A percentile compares a stretch with the other conserved stretches of the same genome.
These are phyloP conservation scores for Zaprionus bogoriensis DNA, from an alignment of 2,888 invertebrate genomes.

Conservation along the genomic window DNA sequence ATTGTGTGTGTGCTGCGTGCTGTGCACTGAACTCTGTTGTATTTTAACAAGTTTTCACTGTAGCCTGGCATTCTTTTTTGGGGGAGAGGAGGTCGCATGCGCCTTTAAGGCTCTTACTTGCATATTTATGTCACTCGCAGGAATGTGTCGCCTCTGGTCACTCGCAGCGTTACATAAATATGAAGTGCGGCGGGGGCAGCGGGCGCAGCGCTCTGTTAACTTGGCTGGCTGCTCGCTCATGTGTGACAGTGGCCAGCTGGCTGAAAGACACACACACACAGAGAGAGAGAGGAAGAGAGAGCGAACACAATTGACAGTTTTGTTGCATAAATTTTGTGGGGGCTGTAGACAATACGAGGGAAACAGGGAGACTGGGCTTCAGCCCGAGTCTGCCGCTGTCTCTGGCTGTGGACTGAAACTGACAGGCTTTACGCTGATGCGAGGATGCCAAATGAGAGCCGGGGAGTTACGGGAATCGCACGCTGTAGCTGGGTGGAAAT, in stretches of 20 bases:
- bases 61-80: constrained; percentile 2
- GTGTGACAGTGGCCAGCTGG: constrained; percentile 64
- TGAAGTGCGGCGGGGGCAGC: constrained; percentile 14
- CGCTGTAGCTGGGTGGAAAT: not conserved
- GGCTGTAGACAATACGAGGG: constrained; percentile 40
- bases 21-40: constrained; percentile 42
- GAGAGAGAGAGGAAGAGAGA: not conserved
- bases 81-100: constrained; percentile 6
- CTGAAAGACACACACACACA: constrained; percentile 17
- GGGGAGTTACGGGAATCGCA: not conserved
- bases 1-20: too few species aligned
- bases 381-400: too few species aligned
- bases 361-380: not conserved
- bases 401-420: constrained; percentile 34
- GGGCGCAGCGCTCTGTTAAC: constrained; percentile 23
- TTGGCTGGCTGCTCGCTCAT: constrained; percentile 56
- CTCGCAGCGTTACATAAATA: constrained; percentile 47
- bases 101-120: constrained; percentile 75
- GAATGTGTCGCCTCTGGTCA: constrained; percentile 47
- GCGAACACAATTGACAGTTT: constrained; percentile 57
- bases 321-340: constrained; percentile 60
- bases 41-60: constrained; percentile 62
- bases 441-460: not conserved
- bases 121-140: constrained; percentile 71
- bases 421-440: constrained; percentile 38